Evolutionary conservation across 2,113 vertebrate genomes (phyloP).

Genomic region (Meles meles): DNA sequence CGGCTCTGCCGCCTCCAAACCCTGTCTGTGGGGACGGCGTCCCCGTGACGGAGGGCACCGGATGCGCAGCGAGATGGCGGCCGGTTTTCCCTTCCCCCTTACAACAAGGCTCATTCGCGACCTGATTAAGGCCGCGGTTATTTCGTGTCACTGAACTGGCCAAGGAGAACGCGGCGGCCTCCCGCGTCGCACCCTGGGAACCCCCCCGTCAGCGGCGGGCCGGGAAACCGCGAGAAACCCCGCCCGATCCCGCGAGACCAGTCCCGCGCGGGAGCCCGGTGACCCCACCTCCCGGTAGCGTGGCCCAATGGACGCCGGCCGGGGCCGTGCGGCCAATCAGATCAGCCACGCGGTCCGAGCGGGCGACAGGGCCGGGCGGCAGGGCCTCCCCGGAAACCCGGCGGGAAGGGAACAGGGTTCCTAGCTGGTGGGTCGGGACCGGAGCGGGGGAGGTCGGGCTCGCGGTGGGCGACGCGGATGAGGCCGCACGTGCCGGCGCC

Average conservation of each 20-base stretch:
- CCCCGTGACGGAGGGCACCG: too few relatives aligned
- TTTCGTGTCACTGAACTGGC: not conserved
- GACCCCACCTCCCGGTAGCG: not conserved
- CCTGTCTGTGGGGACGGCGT: too few relatives aligned
- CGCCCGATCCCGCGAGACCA: not conserved
- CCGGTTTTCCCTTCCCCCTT: not conserved
- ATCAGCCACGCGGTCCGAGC: not conserved
- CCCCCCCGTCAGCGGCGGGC: not conserved
- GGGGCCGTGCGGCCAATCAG: not conserved
- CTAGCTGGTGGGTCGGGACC: fast-evolving
- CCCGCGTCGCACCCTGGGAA: not conserved
- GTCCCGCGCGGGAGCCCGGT: not conserved
- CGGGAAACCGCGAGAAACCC: too few relatives aligned
- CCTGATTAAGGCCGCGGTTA: not conserved
- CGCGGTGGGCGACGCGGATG: too few relatives aligned
- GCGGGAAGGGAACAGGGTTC: too few relatives aligned
- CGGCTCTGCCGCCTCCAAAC: too few relatives aligned
- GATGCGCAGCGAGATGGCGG: too few relatives aligned
- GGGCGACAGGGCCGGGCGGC: too few relatives aligned
- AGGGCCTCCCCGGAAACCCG: too few relatives aligned
- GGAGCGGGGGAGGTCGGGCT: fast-evolving
- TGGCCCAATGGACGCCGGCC: not conserved
- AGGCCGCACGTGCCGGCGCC: too few relatives aligned
- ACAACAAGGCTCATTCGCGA: not conserved
- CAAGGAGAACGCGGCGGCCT: not conserved